Evolutionary conservation across 2,113 vertebrate genomes (phyloP).

Genomic region (Cisticola juncidis): DNA sequence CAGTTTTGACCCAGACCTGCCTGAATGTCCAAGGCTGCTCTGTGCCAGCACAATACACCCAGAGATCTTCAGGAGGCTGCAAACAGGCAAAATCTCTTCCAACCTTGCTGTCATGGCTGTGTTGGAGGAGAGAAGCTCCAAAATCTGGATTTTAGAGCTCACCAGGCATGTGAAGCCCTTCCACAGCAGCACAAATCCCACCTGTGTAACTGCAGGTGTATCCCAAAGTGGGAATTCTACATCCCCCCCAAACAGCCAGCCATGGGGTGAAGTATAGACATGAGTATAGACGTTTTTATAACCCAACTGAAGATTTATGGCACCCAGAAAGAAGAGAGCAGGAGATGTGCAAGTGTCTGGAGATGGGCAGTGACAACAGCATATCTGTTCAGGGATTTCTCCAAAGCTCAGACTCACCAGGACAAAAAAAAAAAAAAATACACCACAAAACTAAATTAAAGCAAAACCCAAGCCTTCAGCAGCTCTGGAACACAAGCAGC

Average conservation of each 20-base stretch:
- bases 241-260: background rate
- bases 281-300: background rate
- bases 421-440: background rate
- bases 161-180: background rate
- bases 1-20: background rate
- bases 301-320: background rate
- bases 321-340: background rate
- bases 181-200: background rate
- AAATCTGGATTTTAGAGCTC: background rate
- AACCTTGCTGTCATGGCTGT: background rate
- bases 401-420: background rate
- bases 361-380: background rate
- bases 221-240: background rate
- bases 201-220: background rate
- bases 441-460: too few species aligned
- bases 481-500: background rate
- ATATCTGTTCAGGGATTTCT: background rate
- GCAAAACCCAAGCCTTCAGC: background rate
- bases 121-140: background rate
- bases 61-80: background rate
- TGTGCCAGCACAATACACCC: background rate
- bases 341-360: background rate
- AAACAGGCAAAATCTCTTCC: background rate
- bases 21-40: background rate
- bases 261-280: background rate